Evolutionary conservation across 1,140 invertebrate species (phyloP), one percentile per base, ranked within the genome.

Genomic region (Cardiocondyla obscurior): DNA sequence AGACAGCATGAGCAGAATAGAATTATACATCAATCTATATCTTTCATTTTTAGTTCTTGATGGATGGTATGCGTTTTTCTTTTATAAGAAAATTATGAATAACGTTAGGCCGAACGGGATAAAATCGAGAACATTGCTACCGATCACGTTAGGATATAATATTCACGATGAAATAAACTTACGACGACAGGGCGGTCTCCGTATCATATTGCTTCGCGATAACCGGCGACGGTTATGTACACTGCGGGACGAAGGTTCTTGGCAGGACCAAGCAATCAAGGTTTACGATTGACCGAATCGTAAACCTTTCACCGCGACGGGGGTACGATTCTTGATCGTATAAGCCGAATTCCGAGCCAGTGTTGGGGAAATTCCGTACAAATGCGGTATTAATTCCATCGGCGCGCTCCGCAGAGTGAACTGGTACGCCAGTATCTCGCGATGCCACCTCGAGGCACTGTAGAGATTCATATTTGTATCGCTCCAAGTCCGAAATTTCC

Each of bases 281-380:
- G 49, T 88, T 88, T 88, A 88, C 73, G 86, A 88, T 85, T 85
- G 83, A 88, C 86, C 86, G 83, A 88, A 88, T 85, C 86, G 62
- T 85, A 88, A 88, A 88, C 73, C 53, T 33, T 46, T 19, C n/a
- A 33, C 44, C 33, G 51, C 70, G 55, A 8, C n/a, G 44, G 53
- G 16, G 49, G 60, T 65, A 57, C 77, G 86, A 76, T 86, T 64
- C 70, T 77, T 49, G 81, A 84, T 88, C 42, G 65, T 70, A 64
- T 58, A 51, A 83, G 65, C 79, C 22, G 51, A 64, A 53, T 76
- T 33, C 22, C 42, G 42, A 44, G 19, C 33, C 79, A 16, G 5
- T 58, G 49, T 36, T 60, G 86, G 70, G 51, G 51, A 76, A 83
- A 85, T 88, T 85, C 36, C 74, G 60, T 53, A 72, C 51, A 65